Base-by-base conservation (phyloP, 2,113 vertebrate species). In the Ariopsis seemanni region DNA sequence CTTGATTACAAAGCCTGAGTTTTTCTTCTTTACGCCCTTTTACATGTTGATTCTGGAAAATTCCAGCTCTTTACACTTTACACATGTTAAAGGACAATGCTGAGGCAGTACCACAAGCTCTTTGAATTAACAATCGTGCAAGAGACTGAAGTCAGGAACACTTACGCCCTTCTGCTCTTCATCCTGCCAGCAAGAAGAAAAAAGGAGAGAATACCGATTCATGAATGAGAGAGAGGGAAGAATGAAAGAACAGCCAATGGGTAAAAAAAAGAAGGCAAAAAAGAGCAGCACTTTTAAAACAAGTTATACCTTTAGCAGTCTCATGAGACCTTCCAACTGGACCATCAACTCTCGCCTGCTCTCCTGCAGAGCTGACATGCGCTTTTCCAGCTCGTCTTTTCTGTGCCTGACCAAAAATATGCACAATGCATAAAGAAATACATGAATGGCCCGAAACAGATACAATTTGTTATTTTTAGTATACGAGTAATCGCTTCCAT, bases 121-220 rank as follows among this genome's bases (percentile, higher is more conserved):
- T 52, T 53, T 75, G 18, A 83, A 14, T 8, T 53, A 58, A 71
- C 42, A 42, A 58, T 62, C 25, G 63, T 75, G 34, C 25, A 57
- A 78, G 25, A 42, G 72, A 77, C 57, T 67, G 5, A 84, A 78
- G 71, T 15, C 69, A 83, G 52, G 89, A 87, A 87, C 93, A 98
- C 97, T 98, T 97, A 98, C 97, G 93, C 96, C 95, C 96, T 97
- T 99, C 93, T 99, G 97, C 91, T 99, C 97, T 95, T 99, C 98
- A 91, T 99, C 98, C 98, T 99, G 83, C 85, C 91, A 52, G 94
- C 90, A 69, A 94, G 91, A 91, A 90, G 92, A 88, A 50, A 83
- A 91, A 84, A 89, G 79, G 50, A 91, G 92, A 90, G 88, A 89
- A 89, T 88, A 83, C 48, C 50, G 52, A 88, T 90, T 62, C 53